These are phyloP conservation scores for Dryomyza anilis DNA, from an alignment of 2,888 invertebrate species.

Conservation along the genomic window DNA sequence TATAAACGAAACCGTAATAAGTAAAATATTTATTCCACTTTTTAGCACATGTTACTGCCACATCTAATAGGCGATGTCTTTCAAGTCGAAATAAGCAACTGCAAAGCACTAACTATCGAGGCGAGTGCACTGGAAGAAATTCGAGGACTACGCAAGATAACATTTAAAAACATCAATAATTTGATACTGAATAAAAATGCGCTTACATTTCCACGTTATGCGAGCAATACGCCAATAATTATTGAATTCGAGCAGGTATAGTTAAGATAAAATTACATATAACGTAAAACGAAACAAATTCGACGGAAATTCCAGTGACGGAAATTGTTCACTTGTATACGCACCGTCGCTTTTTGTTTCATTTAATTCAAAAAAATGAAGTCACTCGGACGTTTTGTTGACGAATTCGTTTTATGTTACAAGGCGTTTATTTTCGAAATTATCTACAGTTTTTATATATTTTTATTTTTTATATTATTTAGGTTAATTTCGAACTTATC, in stretches of 20 bases:
- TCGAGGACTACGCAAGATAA: conserved; percentile 68
- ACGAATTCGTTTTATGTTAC: too few species aligned
- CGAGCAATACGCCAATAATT: conserved; percentile 55
- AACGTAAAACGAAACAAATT: too few species aligned
- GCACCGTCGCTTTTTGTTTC: too few species aligned
- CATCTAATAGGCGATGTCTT: conserved; percentile 58
- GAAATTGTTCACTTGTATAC: too few species aligned
- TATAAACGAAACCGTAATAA: not conserved
- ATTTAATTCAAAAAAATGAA: not conserved
- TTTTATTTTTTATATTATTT: conserved; percentile 4
- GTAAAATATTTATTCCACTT: conserved; percentile 20
- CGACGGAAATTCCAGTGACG: too few species aligned
- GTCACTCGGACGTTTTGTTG: too few species aligned
- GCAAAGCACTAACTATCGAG: conserved; percentile 67
- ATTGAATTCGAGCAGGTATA: conserved; percentile 56
- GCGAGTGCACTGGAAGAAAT: conserved; percentile 67
- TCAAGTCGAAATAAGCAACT: conserved; percentile 71
- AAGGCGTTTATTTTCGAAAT: too few species aligned
- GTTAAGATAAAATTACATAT: conserved; percentile 3
- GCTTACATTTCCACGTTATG: conserved; percentile 66
- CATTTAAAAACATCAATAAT: conserved; percentile 68
- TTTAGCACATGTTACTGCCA: conserved; percentile 67
- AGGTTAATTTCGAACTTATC: conserved; percentile 62
- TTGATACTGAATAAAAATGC: conserved; percentile 69
- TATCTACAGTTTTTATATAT: too few species aligned